Conservation (phyloP, 2,113 vertebrate species). For the Herpailurus yagouaroundi region DNA sequence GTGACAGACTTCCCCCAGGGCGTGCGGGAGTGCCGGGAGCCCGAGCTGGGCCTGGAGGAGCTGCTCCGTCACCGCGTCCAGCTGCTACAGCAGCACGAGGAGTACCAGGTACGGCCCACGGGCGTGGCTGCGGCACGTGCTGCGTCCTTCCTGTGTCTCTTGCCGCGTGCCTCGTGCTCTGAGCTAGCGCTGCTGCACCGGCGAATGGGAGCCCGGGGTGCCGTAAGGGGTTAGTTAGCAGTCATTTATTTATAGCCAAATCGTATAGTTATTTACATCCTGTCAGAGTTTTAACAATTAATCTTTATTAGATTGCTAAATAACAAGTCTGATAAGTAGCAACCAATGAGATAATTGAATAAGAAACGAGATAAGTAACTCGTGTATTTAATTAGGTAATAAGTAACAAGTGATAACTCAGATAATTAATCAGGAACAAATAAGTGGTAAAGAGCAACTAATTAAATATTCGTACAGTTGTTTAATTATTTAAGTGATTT, state of each 20-base stretch:
- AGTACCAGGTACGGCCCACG: slow-evolving; percentile 87
- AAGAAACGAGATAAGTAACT: not conserved
- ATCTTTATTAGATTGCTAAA: not conserved
- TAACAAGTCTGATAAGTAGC: not conserved
- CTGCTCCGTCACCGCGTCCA: slow-evolving; percentile 87
- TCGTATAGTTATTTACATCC: not conserved
- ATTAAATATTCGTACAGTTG: not conserved
- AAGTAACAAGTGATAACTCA: not conserved
- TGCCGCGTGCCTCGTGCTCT: not conserved
- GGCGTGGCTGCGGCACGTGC: too few species aligned
- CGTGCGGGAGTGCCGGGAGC: slow-evolving; percentile 88
- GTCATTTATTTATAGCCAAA: not conserved
- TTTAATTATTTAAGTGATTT: not conserved
- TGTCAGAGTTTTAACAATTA: not conserved
- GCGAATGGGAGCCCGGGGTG: not conserved
- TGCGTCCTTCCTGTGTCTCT: too few species aligned
- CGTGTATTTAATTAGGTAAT: not conserved
- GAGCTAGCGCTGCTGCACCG: rapidly evolving
- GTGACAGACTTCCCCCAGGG: slow-evolving; percentile 90
- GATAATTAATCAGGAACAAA: not conserved
- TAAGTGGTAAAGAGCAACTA: too few species aligned
- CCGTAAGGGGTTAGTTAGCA: not conserved
- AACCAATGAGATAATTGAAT: not conserved
- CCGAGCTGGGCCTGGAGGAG: slow-evolving; percentile 89
- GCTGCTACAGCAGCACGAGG: slow-evolving; percentile 89